These are phyloP conservation scores for Drosophila sulfurigaster DNA, from an alignment of 1,140 invertebrate genomes.

Conservation along the genomic window DNA sequence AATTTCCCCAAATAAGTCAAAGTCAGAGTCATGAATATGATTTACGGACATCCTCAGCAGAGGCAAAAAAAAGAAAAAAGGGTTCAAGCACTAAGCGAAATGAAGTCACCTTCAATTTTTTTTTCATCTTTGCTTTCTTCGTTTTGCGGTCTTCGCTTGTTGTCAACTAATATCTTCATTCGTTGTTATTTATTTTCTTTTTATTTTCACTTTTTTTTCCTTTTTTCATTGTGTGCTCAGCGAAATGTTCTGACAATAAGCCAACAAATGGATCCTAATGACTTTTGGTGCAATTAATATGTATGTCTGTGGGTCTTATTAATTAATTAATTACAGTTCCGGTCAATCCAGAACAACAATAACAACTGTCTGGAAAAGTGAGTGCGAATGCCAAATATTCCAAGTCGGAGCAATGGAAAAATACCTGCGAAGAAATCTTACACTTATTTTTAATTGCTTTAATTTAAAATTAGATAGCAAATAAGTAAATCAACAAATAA, in stretches of 20 bases:
- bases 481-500: too few species aligned
- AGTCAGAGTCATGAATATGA: conserved; percentile 19
- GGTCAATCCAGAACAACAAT: neutral
- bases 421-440: too few species aligned
- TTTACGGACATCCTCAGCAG: conserved; percentile 20
- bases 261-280: conserved; percentile 2
- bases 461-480: too few species aligned
- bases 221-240: neutral
- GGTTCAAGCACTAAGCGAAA: conserved; percentile 27
- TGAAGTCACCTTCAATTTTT: conserved; percentile 13
- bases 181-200: neutral
- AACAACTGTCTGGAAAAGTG: too few species aligned
- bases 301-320: neutral
- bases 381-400: too few species aligned
- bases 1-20: conserved; percentile 19
- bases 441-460: too few species aligned
- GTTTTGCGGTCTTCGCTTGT: neutral
- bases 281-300: conserved; percentile 11
- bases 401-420: too few species aligned
- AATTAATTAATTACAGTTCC: conserved; percentile 12
- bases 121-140: too few species aligned
- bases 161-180: neutral
- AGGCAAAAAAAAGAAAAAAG: neutral
- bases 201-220: neutral
- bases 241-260: neutral